A percentile compares a stretch with the other conserved stretches of the same genome.
Conservation (phyloP, 2,797 vertebrate species). For the Vipera latastei region DNA sequence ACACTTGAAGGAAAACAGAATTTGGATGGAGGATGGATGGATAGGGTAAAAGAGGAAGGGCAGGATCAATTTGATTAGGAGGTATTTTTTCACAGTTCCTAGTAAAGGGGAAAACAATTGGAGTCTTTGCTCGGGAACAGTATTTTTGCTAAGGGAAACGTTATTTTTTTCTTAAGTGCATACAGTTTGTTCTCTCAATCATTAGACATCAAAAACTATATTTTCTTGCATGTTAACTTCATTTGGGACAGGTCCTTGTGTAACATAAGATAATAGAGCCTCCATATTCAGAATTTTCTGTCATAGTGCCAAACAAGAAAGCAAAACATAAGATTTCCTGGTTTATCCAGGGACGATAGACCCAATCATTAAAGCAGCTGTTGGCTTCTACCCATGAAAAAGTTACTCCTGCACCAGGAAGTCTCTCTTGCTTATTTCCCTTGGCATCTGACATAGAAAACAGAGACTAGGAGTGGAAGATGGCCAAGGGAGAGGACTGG, state of each 20-base stretch:
- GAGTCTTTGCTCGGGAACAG: neutral
- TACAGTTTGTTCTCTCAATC: neutral
- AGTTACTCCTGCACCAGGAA: neutral
- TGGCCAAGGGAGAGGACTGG: neutral
- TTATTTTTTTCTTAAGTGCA: neutral
- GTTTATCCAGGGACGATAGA: neutral
- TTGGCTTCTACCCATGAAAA: neutral
- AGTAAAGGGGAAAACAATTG: neutral
- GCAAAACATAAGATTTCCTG: neutral
- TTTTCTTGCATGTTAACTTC: neutral
- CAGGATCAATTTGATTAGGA: neutral
- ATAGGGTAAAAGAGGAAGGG: neutral
- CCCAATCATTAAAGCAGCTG: neutral
- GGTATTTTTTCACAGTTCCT: neutral
- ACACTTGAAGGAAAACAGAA: neutral
- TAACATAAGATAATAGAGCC: neutral
- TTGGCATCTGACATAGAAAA: neutral
- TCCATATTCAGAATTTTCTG: neutral
- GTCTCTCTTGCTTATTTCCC: neutral
- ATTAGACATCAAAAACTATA: neutral
- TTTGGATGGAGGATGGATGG: neutral
- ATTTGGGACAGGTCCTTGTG: neutral
- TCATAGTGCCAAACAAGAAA: neutral
- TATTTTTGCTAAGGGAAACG: neutral
- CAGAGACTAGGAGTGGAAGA: neutral